Evolutionary conservation across 2,113 vertebrate genomes (phyloP), one percentile per base, ranked within the genome.

Genomic region (Brachyhypopomus gauderio): DNA sequence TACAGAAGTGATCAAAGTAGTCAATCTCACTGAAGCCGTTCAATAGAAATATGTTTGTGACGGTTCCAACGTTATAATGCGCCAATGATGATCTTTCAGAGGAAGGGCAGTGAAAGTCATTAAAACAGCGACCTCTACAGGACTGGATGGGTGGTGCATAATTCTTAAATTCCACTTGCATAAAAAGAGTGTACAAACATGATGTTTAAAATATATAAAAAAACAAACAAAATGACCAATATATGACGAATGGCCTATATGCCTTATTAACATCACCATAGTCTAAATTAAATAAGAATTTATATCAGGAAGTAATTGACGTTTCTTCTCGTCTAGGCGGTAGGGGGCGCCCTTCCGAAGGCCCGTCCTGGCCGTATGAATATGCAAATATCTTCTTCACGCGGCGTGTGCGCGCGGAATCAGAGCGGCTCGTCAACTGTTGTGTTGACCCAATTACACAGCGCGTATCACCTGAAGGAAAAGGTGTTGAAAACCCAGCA

Each of bases 391-490:
- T 3, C 36, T 41, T 80, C 45, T 38, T 72, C 74, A 72, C 75
- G 60, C 73, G 41, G 73, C 74, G 25, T 67, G 63, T 79, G 73
- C 82, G 45, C 45, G 9, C 45, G 45, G 45, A 52, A 52, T 52
- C 45, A 52, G 45, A 73, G 71, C 38, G 38, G 71, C 82, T 45
- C 74, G 63, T 83, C 41, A 55, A 75, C 48, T 75, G 77, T 79
- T 83, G 82, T 84, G 77, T 79, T 84, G 82, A 84, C 82, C 82
- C 77, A 84, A 79, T 84, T 84, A 75, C 82, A 79, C 63, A 75
- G 52, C 41, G 17, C 63, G 75, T 79, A 75, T 75, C 82, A 83
- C 82, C 82, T 74, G 62, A 83, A 83, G 82, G 62, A 48, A 72
- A 41, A 75, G 78, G 56, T 77, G 72, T 77, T 34, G 72, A 67